Percentiles rank a stretch among this genome's conserved stretches.
phyloP scores from a whole-genome alignment of 2,888 invertebrate species.

The Euzetes globulus region DNA sequence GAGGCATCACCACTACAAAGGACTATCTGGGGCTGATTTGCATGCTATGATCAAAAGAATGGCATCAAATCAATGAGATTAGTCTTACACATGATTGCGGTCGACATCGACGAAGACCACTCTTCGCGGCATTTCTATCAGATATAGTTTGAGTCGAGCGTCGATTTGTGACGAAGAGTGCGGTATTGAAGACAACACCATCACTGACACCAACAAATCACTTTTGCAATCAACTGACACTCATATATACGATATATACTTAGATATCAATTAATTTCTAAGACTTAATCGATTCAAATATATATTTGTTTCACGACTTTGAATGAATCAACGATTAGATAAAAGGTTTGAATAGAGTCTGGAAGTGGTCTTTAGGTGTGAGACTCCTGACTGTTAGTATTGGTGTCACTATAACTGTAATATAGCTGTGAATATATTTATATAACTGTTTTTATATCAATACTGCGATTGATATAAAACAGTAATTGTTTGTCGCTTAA shows the following conservation, averaged over 20 bases:
- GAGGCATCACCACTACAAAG: too few species aligned
- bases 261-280: background rate
- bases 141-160: conserved; percentile 29
- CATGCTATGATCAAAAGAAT: too few species aligned
- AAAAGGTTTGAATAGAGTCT: too few species aligned
- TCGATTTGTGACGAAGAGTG: conserved; percentile 32
- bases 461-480: background rate
- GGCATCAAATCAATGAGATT: too few species aligned
- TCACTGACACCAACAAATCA: background rate
- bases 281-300: too few species aligned
- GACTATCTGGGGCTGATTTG: too few species aligned
- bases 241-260: background rate
- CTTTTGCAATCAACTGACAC: background rate
- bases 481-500: background rate
- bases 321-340: too few species aligned
- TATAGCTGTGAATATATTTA: too few species aligned
- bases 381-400: too few species aligned
- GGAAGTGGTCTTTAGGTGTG: too few species aligned
- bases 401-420: background rate
- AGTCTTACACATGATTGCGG: conserved; percentile 20
- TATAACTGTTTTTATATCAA: too few species aligned
- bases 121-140: conserved; percentile 33
- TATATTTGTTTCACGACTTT: too few species aligned
- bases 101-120: conserved; percentile 33
- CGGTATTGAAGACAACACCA: conserved; percentile 30